phyloP scores from a whole-genome alignment of 2,113 vertebrate genomes.

The Cranoglanis bouderius region DNA sequence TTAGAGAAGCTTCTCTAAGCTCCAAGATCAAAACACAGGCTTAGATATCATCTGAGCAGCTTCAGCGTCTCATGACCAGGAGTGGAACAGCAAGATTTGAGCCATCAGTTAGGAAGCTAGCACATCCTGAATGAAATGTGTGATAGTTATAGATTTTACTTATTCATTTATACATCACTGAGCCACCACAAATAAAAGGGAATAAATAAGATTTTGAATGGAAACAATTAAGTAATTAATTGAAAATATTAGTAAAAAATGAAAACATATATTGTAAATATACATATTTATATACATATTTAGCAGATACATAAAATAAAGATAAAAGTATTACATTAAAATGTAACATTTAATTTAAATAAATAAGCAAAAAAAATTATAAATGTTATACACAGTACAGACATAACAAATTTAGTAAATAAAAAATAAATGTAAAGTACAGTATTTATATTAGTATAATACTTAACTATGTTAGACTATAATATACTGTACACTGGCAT shows the following conservation, averaged over 20 bases:
- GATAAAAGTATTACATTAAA: neutral
- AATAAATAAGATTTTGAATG: neutral
- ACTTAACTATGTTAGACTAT: neutral
- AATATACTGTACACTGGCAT: neutral
- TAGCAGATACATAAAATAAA: neutral
- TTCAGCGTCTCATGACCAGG: slow-evolving; percentile 65
- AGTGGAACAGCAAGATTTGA: slow-evolving; percentile 24
- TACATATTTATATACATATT: neutral
- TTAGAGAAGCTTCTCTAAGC: slow-evolving; percentile 71
- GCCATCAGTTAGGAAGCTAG: slow-evolving; percentile 29
- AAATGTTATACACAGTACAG: neutral
- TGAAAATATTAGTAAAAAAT: neutral
- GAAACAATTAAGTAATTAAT: neutral
- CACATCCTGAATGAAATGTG: neutral
- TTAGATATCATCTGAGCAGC: slow-evolving; percentile 74
- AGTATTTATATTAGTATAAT: neutral
- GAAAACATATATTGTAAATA: neutral
- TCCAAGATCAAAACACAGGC: slow-evolving; percentile 68
- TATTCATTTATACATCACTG: neutral
- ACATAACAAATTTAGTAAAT: neutral
- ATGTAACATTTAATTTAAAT: neutral
- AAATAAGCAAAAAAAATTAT: too few species aligned
- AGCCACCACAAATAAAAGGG: neutral
- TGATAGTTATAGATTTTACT: slow-evolving; percentile 23
- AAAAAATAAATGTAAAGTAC: neutral